Evolutionary conservation across 2,888 invertebrate genomes (phyloP).

Genomic region (Drosophila prolongata): DNA sequence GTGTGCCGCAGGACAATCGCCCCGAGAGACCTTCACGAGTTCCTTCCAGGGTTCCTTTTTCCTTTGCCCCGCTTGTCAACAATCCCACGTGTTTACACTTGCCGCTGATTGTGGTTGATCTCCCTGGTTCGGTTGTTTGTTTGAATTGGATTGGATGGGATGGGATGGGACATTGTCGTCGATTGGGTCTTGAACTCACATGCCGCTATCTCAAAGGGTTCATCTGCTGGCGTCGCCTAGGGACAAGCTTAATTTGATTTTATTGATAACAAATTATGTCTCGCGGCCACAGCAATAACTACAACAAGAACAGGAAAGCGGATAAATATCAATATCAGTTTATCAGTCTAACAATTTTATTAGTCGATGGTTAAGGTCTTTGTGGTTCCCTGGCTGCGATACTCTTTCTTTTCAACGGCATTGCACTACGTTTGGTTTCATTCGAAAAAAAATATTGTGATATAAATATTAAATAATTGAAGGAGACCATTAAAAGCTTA

Average conservation of each 20-base stretch:
- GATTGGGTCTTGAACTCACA: conserved; percentile 13
- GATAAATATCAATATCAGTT: conserved; percentile 60
- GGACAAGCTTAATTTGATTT: conserved; percentile 61
- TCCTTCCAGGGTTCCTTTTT: conserved; percentile 35
- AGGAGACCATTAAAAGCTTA: too few species aligned
- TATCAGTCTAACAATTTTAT: conserved; percentile 76
- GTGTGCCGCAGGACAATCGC: conserved; percentile 66
- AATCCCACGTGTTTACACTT: conserved; percentile 76
- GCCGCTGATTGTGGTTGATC: conserved; percentile 67
- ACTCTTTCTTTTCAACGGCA: neutral
- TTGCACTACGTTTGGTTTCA: too few species aligned
- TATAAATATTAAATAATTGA: neutral
- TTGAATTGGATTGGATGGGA: conserved; percentile 10
- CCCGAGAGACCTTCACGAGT: conserved; percentile 50
- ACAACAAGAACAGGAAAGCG: conserved; percentile 13
- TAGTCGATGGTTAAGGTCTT: conserved; percentile 35
- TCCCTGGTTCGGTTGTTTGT: conserved; percentile 22
- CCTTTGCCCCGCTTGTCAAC: conserved; percentile 20
- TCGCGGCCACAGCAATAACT: conserved; percentile 33
- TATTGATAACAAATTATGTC: conserved; percentile 80
- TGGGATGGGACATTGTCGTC: conserved; percentile 1
- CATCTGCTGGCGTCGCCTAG: conserved; percentile 55
- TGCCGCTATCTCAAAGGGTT: conserved; percentile 72
- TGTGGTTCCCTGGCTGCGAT: neutral
- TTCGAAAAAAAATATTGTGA: neutral